phyloP scores from a whole-genome alignment of 2,797 vertebrate genomes.

The Margarornis squamiger region DNA sequence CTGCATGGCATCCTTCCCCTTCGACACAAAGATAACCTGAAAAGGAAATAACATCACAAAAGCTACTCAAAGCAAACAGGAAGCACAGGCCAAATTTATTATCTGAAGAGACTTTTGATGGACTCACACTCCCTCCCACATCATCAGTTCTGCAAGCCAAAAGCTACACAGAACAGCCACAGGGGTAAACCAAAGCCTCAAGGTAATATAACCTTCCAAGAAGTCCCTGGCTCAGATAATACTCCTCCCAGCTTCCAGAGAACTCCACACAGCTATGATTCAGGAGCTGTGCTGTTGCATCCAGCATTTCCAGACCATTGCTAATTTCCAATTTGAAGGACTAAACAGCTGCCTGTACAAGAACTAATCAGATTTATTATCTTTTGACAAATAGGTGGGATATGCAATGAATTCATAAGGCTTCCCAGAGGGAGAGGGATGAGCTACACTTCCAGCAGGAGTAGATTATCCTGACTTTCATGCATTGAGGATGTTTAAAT shows the following conservation, averaged over 20 bases:
- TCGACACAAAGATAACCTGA: slow-evolving; percentile 94
- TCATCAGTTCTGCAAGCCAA: background rate
- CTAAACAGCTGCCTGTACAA: background rate
- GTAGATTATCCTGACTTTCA: background rate
- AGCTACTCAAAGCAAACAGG: background rate
- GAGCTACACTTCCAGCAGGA: background rate
- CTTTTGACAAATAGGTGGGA: slow-evolving; percentile 11
- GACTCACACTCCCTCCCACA: background rate
- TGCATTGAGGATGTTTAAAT: background rate
- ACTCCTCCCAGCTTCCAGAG: background rate
- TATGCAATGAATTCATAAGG: background rate
- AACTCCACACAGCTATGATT: background rate
- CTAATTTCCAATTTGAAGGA: background rate
- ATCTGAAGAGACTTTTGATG: background rate
- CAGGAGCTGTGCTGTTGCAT: background rate
- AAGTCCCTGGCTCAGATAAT: background rate
- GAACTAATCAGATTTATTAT: slow-evolving; percentile 39
- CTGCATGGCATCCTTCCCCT: slow-evolving; percentile 88
- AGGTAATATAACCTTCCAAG: background rate
- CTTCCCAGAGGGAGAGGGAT: background rate
- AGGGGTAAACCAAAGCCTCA: background rate
- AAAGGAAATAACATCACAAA: background rate
- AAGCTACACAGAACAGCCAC: background rate
- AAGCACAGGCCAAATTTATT: background rate
- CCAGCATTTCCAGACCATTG: background rate